Percentiles rank a stretch among this genome's conserved stretches.
Evolutionary conservation across 1,140 invertebrate species (phyloP).

Genomic region (Cyclargus thomasi): DNA sequence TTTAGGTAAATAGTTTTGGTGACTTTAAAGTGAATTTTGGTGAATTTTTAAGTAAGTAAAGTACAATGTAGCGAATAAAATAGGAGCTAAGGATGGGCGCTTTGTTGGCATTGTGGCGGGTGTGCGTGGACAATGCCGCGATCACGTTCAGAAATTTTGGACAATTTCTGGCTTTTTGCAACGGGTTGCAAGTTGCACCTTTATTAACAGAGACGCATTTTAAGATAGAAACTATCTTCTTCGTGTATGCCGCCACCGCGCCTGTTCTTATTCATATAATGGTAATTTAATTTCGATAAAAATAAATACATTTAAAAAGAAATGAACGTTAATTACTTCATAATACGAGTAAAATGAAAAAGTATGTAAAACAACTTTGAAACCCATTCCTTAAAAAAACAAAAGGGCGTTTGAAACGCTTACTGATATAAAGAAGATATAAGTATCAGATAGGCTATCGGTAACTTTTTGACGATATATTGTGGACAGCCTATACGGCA

Average conservation of each 20-base stretch:
- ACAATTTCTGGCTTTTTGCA: conserved; percentile 71
- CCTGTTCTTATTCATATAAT: too few species aligned
- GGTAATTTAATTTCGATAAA: neutral
- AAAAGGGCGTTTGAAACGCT: too few species aligned
- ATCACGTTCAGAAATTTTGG: conserved; percentile 70
- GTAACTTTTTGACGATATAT: too few species aligned
- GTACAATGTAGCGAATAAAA: conserved; percentile 61
- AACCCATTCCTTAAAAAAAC: too few species aligned
- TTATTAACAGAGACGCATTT: conserved; percentile 49
- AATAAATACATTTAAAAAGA: too few species aligned
- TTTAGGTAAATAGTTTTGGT: neutral
- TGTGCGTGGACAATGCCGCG: conserved; percentile 60
- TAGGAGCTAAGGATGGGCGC: conserved; percentile 67
- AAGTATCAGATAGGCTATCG: too few species aligned
- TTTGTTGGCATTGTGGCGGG: conserved; percentile 67
- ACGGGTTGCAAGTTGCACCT: conserved; percentile 73
- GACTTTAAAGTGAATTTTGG: conserved; percentile 16
- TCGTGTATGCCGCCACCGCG: too few species aligned
- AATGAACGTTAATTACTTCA: too few species aligned
- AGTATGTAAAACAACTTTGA: too few species aligned
- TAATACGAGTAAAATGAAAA: too few species aligned
- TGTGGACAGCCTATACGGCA: too few species aligned
- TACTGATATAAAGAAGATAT: too few species aligned
- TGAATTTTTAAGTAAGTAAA: conserved; percentile 54
- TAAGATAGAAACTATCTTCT: neutral